Percentiles rank a stretch among this genome's conserved stretches.
Evolutionary conservation across 2,113 vertebrate species (phyloP).

Genomic region (Camelus dromedarius): DNA sequence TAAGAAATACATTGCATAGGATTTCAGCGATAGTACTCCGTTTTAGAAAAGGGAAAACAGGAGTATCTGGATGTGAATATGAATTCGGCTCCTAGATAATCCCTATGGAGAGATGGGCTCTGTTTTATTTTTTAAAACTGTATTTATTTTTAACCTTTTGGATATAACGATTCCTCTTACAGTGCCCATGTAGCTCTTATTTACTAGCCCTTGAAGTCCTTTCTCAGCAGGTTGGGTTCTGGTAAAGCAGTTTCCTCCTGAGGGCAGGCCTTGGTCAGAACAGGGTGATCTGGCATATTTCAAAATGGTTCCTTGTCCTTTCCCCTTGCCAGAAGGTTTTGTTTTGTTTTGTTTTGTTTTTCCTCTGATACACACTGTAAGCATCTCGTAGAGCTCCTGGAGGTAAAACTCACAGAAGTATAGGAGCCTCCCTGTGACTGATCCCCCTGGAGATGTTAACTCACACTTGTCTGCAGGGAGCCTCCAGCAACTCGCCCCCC

Average conservation of each 20-base stretch:
- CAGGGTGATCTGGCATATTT: neutral
- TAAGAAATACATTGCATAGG: neutral
- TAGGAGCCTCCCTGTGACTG: neutral
- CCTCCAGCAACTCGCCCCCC: neutral
- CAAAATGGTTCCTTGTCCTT: neutral
- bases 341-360: neutral
- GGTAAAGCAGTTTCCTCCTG: neutral
- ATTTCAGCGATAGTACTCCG: neutral
- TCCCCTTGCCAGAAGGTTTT: neutral
- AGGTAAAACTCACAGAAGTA: neutral
- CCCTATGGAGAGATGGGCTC: neutral
- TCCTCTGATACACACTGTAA: neutral
- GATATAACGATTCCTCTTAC: neutral
- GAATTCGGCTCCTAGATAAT: neutral
- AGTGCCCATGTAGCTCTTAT: neutral
- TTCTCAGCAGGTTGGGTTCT: neutral
- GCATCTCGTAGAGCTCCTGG: neutral
- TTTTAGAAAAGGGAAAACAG: conserved; percentile 20
- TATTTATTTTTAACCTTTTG: neutral
- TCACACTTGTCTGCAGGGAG: neutral
- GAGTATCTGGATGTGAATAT: neutral
- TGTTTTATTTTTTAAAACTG: neutral
- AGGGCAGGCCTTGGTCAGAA: neutral
- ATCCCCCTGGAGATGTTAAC: neutral
- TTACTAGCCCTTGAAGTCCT: neutral